A percentile compares a stretch with the other conserved stretches of the same genome.
Conservation (phyloP, 1,140 invertebrate species). For the Aporrectodea caliginosa region DNA sequence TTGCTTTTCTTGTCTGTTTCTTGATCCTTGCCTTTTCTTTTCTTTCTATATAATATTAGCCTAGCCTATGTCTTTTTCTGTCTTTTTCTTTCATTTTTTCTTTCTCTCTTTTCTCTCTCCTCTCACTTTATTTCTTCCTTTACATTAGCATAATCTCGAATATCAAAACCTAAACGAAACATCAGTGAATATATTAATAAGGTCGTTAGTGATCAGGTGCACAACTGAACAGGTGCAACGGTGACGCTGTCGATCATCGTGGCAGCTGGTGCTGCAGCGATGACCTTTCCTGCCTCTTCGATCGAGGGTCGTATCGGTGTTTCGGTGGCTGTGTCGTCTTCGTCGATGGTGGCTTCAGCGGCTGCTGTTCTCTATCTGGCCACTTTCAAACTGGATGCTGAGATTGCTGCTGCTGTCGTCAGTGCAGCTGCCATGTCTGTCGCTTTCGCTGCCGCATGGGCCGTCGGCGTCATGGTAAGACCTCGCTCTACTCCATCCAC, state of each 20-base stretch:
- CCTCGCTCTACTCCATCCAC: background rate
- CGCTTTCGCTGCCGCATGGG: background rate
- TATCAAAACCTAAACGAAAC: too few species aligned
- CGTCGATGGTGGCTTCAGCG: constrained; percentile 5
- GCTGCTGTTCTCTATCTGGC: background rate
- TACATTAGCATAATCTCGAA: too few species aligned
- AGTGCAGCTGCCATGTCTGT: background rate
- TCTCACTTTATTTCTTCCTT: too few species aligned
- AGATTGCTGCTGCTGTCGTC: background rate
- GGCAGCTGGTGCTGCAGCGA: background rate
- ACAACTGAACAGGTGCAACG: too few species aligned
- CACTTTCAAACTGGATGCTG: background rate
- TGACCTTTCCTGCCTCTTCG: constrained; percentile 1
- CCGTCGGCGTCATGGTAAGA: background rate
- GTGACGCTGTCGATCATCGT: background rate
- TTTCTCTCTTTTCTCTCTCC: too few species aligned
- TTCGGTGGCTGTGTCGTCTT: constrained; percentile 9
- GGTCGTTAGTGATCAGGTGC: too few species aligned
- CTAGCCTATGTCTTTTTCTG: too few species aligned
- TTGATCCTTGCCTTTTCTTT: too few species aligned
- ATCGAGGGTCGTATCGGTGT: background rate
- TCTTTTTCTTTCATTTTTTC: too few species aligned
- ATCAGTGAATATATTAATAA: too few species aligned
- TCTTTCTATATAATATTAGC: too few species aligned
- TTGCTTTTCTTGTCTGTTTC: too few species aligned